Evolutionary conservation across 1,140 invertebrate genomes (phyloP).

Genomic region (Zaprionus africanus): DNA sequence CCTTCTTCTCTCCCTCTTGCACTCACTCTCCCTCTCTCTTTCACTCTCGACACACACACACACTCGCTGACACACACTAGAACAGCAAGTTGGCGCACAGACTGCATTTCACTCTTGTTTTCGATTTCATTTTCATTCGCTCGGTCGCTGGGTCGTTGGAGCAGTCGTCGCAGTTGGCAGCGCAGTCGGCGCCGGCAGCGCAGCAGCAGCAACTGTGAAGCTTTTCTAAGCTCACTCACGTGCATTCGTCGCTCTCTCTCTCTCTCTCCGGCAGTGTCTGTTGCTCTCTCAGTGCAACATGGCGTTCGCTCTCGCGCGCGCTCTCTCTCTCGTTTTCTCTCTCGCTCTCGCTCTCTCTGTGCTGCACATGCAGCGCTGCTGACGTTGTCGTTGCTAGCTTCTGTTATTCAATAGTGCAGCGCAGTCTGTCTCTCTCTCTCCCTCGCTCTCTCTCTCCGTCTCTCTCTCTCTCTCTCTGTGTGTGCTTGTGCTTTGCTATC

Average conservation of each 20-base stretch:
- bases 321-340: not conserved
- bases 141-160: constrained; percentile 58
- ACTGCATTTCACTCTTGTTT: constrained; percentile 79
- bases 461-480: not conserved
- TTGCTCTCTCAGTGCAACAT: constrained; percentile 7
- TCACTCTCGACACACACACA: not conserved
- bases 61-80: constrained; percentile 2
- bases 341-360: constrained; percentile 30
- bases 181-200: constrained; percentile 22
- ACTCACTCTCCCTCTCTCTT: not conserved
- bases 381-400: constrained; percentile 42
- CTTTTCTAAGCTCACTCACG: constrained; percentile 43
- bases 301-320: not conserved
- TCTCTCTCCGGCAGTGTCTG: not conserved
- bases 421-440: not conserved
- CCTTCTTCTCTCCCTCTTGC: not conserved
- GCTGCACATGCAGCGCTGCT: constrained; percentile 59
- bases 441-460: not conserved
- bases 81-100: constrained; percentile 33
- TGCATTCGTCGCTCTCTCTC: constrained; percentile 11
- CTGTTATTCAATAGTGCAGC: constrained; percentile 71
- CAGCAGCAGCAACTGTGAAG: constrained; percentile 20
- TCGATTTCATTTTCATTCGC: constrained; percentile 66
- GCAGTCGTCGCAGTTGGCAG: constrained; percentile 36
- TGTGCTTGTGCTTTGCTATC: constrained; percentile 52